These are phyloP conservation scores for Glomeris maerens DNA, from an alignment of 1,140 invertebrate species.

Conservation along the genomic window DNA sequence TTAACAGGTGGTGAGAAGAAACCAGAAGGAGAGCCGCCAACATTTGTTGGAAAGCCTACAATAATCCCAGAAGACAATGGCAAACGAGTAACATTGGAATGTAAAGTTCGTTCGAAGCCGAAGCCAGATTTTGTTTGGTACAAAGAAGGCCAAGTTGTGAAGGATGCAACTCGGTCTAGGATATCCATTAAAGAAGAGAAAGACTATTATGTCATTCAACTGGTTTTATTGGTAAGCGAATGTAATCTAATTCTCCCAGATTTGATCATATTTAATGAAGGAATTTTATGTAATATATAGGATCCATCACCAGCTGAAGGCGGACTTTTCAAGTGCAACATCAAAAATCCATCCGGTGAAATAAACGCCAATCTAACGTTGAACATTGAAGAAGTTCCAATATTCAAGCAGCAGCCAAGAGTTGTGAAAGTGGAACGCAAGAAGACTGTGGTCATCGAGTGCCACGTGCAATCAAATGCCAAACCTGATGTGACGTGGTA, in stretches of 20 bases:
- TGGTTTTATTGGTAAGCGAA: conserved; percentile 57
- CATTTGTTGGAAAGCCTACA: conserved; percentile 93
- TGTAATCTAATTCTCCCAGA: neutral
- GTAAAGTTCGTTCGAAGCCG: conserved; percentile 82
- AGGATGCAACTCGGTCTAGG: conserved; percentile 61
- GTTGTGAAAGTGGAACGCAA: conserved; percentile 78
- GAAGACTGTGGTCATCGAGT: conserved; percentile 78
- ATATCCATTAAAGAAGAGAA: conserved; percentile 57
- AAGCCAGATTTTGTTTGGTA: conserved; percentile 91
- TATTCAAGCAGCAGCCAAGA: conserved; percentile 81
- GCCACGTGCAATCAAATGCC: conserved; percentile 71
- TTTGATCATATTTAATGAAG: neutral
- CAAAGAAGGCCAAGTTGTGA: conserved; percentile 58
- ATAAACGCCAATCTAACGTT: conserved; percentile 89
- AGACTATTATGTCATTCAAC: conserved; percentile 73
- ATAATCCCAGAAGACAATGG: conserved; percentile 90
- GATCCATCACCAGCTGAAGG: conserved; percentile 89
- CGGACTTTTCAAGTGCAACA: conserved; percentile 94
- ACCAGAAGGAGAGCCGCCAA: conserved; percentile 83
- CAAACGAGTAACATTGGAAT: conserved; percentile 95
- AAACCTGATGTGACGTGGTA: conserved; percentile 79
- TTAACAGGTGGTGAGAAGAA: conserved; percentile 62
- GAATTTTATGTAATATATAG: conserved; percentile 24
- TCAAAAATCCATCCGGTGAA: conserved; percentile 90
- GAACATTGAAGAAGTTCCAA: conserved; percentile 92